Evolutionary conservation across 2,888 invertebrate species (phyloP), one percentile per base, ranked within the genome.

Genomic region (Phoenoteleia sp.): DNA sequence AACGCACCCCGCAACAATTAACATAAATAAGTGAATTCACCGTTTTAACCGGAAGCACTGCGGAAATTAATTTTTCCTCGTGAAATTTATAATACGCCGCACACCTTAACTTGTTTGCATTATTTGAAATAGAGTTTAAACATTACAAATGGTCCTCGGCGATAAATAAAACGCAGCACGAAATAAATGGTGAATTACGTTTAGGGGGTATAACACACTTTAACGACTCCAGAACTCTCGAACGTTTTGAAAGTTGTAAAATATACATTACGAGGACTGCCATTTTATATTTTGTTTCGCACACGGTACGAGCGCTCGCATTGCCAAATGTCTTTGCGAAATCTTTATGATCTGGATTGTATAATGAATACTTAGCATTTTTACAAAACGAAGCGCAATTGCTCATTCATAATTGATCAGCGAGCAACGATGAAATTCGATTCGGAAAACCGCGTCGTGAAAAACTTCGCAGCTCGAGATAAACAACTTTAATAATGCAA

Each of bases 81-180:
- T 17, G 21, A 52, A 67, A 67, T 52, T 52, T 67, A 52, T 52
- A 67, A 52, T 52, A 29, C 67, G 19, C 29, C 19, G 66, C 47
- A 19, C 36, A 36, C 49, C 54, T 60, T 60, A 36, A 72, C 36
- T 72, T 49, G 49, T 49, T 74, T 74, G 60, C 52, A 74, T 74
- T 62, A 74, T 62, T 39, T 19, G 19, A 62, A 62, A 62, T 39
- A 52, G 52, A 62, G 39, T 62, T 74, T 52, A 62, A 62, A 74
- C 74, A 62, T 74, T 62, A 74, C 74, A 62, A 74, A 62, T 74
- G 52, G 49, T 62, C 62, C 74, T 62, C 39, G 62, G 42, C 74
- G 62, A 62, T 74, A 74, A 74, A 62, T 74, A 74, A 74, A 74
- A 62, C 49, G 49, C 39, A 47, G 74, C 36, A 39, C 15, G 62